A percentile compares a stretch with the other conserved stretches of the same genome.
These are phyloP conservation scores for Schizotus pectinicornis DNA, from an alignment of 2,888 invertebrate genomes.

Conservation along the genomic window DNA sequence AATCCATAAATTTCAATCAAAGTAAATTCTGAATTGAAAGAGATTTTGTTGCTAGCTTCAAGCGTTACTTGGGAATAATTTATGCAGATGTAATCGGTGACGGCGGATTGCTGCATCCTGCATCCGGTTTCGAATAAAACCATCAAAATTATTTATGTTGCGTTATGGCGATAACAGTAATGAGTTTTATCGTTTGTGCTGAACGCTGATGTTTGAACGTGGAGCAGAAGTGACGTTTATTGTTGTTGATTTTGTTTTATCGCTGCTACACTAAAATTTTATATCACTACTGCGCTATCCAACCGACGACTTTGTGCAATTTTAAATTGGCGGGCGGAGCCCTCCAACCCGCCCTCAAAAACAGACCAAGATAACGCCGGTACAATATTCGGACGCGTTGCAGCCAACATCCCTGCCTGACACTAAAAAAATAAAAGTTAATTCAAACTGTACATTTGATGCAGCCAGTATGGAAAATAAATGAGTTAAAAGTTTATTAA, in stretches of 20 bases:
- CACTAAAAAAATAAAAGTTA: too few species aligned
- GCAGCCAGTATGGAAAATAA: too few species aligned
- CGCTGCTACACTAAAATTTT: conserved; percentile 7
- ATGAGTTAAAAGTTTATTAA: too few species aligned
- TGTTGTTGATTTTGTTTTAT: conserved; percentile 13
- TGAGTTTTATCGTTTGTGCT: conserved; percentile 45
- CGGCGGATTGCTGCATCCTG: conserved; percentile 43
- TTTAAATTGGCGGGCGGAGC: neutral
- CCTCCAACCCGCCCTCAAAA: neutral
- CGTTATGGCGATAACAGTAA: conserved; percentile 48
- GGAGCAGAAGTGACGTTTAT: conserved; percentile 32
- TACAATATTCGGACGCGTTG: too few species aligned
- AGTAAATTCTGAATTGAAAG: too few species aligned
- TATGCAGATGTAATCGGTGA: conserved; percentile 44
- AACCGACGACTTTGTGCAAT: neutral
- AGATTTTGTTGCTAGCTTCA: too few species aligned
- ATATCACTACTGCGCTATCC: neutral
- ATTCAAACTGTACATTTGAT: too few species aligned
- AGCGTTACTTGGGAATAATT: conserved; percentile 31
- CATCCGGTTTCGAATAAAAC: conserved; percentile 45
- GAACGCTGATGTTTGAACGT: conserved; percentile 37
- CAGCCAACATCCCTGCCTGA: too few species aligned
- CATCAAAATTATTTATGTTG: conserved; percentile 50
- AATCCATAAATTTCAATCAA: too few species aligned
- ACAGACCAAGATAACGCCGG: too few species aligned